phyloP scores from a whole-genome alignment of 1,140 invertebrate genomes.

The Wasmannia auropunctata region DNA sequence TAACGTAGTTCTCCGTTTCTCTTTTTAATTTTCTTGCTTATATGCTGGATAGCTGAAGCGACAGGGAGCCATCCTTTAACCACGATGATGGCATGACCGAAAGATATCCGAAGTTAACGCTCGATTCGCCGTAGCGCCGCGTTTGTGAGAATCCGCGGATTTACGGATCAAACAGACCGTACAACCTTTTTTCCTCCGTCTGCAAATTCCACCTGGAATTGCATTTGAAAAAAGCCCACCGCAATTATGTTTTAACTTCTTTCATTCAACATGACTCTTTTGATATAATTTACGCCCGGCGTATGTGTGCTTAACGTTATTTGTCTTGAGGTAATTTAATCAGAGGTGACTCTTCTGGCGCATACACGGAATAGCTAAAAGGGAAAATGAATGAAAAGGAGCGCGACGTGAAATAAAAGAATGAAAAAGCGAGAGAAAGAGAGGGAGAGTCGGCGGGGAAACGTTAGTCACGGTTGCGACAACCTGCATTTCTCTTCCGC shows the following conservation, averaged over 20 bases:
- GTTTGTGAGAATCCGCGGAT: neutral
- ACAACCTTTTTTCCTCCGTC: neutral
- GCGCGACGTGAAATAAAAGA: neutral
- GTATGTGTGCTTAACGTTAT: neutral
- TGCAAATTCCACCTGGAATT: neutral
- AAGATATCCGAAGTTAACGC: neutral
- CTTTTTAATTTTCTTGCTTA: neutral
- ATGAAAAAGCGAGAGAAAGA: neutral
- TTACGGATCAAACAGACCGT: neutral
- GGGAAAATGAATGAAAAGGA: neutral
- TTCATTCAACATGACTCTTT: neutral
- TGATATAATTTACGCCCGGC: slow-evolving; percentile 21
- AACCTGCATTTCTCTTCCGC: slow-evolving; percentile 4
- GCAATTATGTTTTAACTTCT: neutral
- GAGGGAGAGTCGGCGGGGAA: slow-evolving; percentile 1
- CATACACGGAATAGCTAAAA: slow-evolving; percentile 21
- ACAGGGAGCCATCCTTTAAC: neutral
- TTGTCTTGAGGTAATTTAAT: slow-evolving; percentile 26
- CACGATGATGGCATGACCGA: neutral
- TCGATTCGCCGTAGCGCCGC: neutral
- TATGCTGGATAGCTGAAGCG: neutral
- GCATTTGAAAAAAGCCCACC: neutral
- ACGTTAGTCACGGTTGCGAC: neutral
- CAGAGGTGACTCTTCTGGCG: neutral
- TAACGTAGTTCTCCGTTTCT: neutral